phyloP scores from a whole-genome alignment of 2,888 invertebrate genomes.

The Helicoverpa assulta region DNA sequence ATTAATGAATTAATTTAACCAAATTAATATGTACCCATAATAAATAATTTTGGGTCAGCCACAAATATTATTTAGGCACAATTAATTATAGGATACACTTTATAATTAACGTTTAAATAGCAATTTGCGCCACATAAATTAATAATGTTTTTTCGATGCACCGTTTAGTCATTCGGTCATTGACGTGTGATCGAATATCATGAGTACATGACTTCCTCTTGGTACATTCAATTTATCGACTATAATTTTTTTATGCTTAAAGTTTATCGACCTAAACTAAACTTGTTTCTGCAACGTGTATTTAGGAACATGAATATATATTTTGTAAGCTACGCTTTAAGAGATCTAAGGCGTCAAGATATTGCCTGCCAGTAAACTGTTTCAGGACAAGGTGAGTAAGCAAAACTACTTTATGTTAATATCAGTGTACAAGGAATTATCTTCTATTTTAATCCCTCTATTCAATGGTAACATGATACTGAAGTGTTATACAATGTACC shows the following conservation, averaged over 20 bases:
- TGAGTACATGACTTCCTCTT: conserved; percentile 13
- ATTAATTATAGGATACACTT: conserved; percentile 22
- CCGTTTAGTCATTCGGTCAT: conserved; percentile 46
- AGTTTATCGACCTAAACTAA: conserved; percentile 46
- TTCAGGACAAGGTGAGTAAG: conserved; percentile 43
- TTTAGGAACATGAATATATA: conserved; percentile 4
- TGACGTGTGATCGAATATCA: conserved; percentile 32
- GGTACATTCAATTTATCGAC: conserved; percentile 25
- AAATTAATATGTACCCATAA: no score
- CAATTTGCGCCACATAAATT: conserved; percentile 35
- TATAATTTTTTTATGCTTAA: conserved; percentile 23
- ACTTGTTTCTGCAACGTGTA: conserved; percentile 41
- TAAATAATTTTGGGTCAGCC: conserved; percentile 4
- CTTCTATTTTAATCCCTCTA: conserved; percentile 4
- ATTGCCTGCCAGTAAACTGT: conserved; percentile 24
- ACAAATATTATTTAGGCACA: conserved; percentile 20
- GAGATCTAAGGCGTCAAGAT: conserved; percentile 30
- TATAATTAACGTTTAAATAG: conserved; percentile 12
- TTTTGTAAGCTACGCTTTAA: conserved; percentile 21
- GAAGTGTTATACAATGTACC: no score
- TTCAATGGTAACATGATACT: background rate
- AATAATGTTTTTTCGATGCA: conserved; percentile 29
- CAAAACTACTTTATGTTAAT: conserved; percentile 37
- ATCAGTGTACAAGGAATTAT: conserved; percentile 11
- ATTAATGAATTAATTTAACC: no score